Evolutionary conservation across 2,113 vertebrate species (phyloP).

Genomic region (Cavia aperea): DNA sequence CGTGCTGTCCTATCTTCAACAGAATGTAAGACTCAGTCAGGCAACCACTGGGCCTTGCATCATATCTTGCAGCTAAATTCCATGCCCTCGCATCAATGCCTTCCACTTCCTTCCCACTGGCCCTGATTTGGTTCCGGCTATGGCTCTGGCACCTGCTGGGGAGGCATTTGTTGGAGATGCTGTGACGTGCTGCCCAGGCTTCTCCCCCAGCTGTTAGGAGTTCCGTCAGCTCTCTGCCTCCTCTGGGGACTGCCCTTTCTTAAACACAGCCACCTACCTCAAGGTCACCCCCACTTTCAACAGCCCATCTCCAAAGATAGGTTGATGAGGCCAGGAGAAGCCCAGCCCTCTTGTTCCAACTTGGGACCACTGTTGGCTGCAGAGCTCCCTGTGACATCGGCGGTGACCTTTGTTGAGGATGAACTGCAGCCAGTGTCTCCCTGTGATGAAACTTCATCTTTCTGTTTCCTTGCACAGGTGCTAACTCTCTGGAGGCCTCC

Average conservation of each 20-base stretch:
- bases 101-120: not conserved
- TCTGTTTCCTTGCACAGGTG: not conserved
- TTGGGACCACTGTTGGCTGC: not conserved
- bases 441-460: not conserved
- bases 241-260: not conserved
- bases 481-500: not conserved
- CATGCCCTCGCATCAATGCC: not conserved
- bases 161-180: not conserved
- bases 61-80: not conserved
- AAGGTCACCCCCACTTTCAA: not conserved
- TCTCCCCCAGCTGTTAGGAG: not conserved
- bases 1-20: not conserved
- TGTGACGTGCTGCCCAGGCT: not conserved
- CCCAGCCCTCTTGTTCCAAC: not conserved
- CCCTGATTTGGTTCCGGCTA: not conserved
- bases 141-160: not conserved
- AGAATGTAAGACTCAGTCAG: not conserved
- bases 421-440: not conserved
- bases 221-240: not conserved
- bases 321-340: not conserved
- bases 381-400: not conserved
- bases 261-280: not conserved
- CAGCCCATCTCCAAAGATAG: not conserved
- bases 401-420: not conserved
- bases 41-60: not conserved